Base-by-base conservation (phyloP, 2,113 vertebrate species). In the Falco punctatus region DNA sequence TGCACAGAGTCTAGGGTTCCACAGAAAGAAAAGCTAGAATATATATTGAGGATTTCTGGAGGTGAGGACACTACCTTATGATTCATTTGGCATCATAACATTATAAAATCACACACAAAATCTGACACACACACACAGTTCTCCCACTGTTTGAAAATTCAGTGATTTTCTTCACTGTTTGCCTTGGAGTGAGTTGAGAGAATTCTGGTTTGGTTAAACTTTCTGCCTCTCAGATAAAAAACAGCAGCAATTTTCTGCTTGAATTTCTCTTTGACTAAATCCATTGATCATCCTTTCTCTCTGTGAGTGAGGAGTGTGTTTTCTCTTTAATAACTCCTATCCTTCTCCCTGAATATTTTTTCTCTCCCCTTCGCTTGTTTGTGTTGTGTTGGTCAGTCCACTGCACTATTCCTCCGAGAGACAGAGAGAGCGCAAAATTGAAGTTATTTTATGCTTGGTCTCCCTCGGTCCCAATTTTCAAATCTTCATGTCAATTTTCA, bases 171-270 rank as follows among this genome's bases (percentile, higher is more conserved):
- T 94, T 88, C 66, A 66, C 83, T 59, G 48, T 74, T 95, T 96
- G 90, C 91, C 94, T 94, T 78, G 77, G 69, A 97, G 91, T 54
- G 85, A 92, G 94, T 84, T 88, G 93, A 96, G 97, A 97, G 96
- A 92, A 98, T 98, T 97, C 97, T 97, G 95, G 96, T 97, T 98
- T 97, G 96, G 97, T 98, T 98, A 98, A 98, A 98, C 97, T 98
- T 98, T 97, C 97, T 98, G 97, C 97, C 96, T 98, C 96, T 97
- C 98, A 98, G 99, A 99, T 99, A 99, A 99, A 99, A 99, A 99
- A 99, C 99, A 99, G 98, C 99, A 98, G 98, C 99, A 99, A 99
- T 99, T 99, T 99, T 99, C 99, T 99, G 99, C 99, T 99, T 99
- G 99, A 99, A 99, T 99, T 99, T 99, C 99, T 98, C 99, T 98